Base-by-base conservation (phyloP, 2,888 invertebrate genomes). In the Timema podura region DNA sequence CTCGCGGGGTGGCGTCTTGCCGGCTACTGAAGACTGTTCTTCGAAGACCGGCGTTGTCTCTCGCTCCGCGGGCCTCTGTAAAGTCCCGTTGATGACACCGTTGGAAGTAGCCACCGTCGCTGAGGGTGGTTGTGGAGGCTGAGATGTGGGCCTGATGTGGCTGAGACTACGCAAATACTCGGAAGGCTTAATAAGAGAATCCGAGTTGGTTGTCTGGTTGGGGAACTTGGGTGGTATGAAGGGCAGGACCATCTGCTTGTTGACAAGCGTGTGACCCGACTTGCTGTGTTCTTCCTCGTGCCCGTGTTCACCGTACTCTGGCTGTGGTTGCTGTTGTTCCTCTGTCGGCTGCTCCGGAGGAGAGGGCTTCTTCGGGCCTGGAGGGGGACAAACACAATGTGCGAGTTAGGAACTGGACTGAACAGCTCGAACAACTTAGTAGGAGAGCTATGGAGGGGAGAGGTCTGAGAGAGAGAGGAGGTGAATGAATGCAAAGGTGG, bases 161-260 rank as follows among this genome's bases (percentile, higher is more conserved):
- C 88, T 91, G 82, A 95, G 92, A 79, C 93, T 93, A 79, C 89
- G 89, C 77, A 96, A 83, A 82, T 95, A 96, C 83, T 96, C 95
- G 73, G 94, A 95, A 69, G 95, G 96, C 79, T 95, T 95, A 80
- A 96, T 93, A 75, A 96, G 87, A 72, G 91, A 89, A 82, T 94
- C 91, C 72, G 91, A 88, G 78, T 91, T 90, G 81, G 89, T 87
- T 81, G 89, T 87, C 45, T 80, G 78, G 79, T 88, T 86, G 69
- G 92, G 91, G 83, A 96, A 96, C 82, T 92, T 91, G 71, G 96
- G 95, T 72, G 95, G 95, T 79, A 96, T 90, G 85, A 96, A 95
- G 75, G 95, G 93, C 76, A 94, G 84, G 76, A 89, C 93, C 80
- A 93, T 87, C 81, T 93, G 93, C 82, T 91, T 92, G 84, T 91